Evolutionary conservation across 1,140 invertebrate species (phyloP).

Genomic region (Prorops nasuta): DNA sequence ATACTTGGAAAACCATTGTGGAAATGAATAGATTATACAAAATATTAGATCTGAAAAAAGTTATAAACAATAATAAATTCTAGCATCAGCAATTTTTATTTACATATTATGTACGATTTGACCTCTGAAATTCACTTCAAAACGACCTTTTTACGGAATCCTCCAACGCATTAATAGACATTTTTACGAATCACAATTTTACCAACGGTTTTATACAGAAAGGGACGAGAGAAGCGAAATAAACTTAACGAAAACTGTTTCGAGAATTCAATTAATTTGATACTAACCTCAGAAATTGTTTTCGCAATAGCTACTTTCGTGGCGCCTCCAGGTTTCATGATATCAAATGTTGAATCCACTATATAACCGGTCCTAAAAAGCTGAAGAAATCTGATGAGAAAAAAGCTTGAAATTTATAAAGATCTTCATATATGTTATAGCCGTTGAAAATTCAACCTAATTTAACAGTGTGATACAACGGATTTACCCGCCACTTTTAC

Average conservation of each 20-base stretch:
- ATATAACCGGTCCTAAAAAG: background rate
- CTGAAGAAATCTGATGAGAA: background rate
- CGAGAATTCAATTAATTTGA: background rate
- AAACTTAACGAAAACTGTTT: background rate
- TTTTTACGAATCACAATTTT: background rate
- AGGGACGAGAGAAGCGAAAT: too few species aligned
- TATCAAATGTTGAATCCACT: constrained; percentile 8
- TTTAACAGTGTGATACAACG: too few species aligned
- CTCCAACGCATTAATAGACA: background rate
- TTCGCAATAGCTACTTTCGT: constrained; percentile 34
- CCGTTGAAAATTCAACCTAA: too few species aligned
- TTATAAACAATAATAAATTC: too few species aligned
- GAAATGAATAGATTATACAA: background rate
- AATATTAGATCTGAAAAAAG: background rate
- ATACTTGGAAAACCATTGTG: too few species aligned
- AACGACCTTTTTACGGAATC: background rate
- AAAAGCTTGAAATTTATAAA: background rate
- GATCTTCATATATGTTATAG: too few species aligned
- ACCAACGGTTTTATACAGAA: background rate
- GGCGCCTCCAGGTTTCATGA: constrained; percentile 42
- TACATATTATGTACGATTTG: background rate
- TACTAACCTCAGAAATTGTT: constrained; percentile 41
- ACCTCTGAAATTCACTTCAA: background rate
- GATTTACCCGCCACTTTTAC: too few species aligned
- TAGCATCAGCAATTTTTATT: too few species aligned